Percentiles rank a stretch among this genome's conserved stretches.
Conservation (phyloP, 2,113 vertebrate genomes). For the Hiodon tergisus region DNA sequence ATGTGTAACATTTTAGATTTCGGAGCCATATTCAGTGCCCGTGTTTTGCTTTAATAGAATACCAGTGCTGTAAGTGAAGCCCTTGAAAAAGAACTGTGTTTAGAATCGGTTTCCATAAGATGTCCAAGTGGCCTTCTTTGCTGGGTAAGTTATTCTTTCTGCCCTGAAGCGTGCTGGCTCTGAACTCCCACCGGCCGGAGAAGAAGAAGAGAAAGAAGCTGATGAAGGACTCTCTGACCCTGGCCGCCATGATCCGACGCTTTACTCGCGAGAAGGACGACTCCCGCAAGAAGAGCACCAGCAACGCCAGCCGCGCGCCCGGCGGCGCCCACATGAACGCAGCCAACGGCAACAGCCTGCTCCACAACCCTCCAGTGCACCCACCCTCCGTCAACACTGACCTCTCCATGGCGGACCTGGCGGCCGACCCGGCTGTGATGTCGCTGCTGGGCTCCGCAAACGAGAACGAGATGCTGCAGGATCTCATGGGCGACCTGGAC, state of each 20-base stretch:
- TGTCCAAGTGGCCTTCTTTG: not conserved
- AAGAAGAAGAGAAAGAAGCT: slow-evolving; percentile 95
- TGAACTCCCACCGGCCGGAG: slow-evolving; percentile 86
- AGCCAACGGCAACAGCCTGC: slow-evolving; percentile 41
- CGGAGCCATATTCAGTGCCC: too few relatives aligned
- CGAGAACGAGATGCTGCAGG: slow-evolving; percentile 71
- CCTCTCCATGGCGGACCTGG: slow-evolving; percentile 26
- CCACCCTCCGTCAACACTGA: slow-evolving; percentile 40
- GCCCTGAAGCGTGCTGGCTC: slow-evolving; percentile 70
- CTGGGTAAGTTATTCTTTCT: not conserved
- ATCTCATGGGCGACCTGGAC: slow-evolving; percentile 75
- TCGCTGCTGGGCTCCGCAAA: slow-evolving; percentile 77
- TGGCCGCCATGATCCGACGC: slow-evolving; percentile 92
- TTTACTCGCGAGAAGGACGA: slow-evolving; percentile 92
- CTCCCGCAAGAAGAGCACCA: slow-evolving; percentile 71
- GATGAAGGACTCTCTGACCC: slow-evolving; percentile 83
- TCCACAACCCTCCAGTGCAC: slow-evolving; percentile 54
- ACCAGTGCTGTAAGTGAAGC: too few relatives aligned
- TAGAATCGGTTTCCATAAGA: too few relatives aligned
- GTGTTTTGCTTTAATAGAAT: too few relatives aligned
- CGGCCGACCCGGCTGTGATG: slow-evolving; percentile 65
- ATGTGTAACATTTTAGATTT: too few relatives aligned
- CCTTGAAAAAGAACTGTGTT: too few relatives aligned
- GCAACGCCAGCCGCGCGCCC: slow-evolving; percentile 19
- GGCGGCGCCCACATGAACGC: slow-evolving; percentile 44